phyloP scores from a whole-genome alignment of 2,888 invertebrate genomes.

The Patella depressa region DNA sequence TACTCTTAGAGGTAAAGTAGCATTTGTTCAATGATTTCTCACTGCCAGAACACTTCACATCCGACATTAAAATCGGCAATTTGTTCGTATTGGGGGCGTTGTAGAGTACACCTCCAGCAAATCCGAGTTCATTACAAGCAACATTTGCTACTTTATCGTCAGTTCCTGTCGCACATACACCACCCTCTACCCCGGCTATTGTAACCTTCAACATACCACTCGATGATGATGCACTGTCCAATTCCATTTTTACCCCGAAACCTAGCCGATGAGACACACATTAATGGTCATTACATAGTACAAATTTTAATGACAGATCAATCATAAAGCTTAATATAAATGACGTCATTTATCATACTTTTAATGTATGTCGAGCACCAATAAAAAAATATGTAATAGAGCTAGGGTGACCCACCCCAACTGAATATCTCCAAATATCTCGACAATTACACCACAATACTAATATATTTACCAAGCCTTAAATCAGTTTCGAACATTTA shows the following conservation, averaged over 20 bases:
- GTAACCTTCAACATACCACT: neutral
- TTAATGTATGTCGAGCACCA: no score
- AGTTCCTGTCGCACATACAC: neutral
- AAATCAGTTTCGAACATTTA: no score
- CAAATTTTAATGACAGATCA: neutral
- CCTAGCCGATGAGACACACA: no score
- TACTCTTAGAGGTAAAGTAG: neutral
- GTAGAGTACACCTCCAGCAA: slow-evolving; percentile 7
- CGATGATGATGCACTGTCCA: no score
- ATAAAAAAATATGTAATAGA: no score
- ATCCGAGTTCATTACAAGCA: neutral
- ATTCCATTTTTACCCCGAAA: no score
- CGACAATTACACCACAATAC: no score
- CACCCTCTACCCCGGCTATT: neutral
- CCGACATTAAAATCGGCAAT: neutral
- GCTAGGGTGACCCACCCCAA: no score
- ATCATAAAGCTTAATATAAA: no score
- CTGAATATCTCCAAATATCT: no score
- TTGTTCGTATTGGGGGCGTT: neutral
- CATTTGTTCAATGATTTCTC: neutral
- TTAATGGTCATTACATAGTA: neutral
- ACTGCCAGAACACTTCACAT: neutral
- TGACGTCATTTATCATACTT: no score
- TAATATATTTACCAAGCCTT: no score
- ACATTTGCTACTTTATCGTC: neutral